Evolutionary conservation across 2,797 vertebrate genomes (phyloP).

Genomic region (Coreius guichenoti): DNA sequence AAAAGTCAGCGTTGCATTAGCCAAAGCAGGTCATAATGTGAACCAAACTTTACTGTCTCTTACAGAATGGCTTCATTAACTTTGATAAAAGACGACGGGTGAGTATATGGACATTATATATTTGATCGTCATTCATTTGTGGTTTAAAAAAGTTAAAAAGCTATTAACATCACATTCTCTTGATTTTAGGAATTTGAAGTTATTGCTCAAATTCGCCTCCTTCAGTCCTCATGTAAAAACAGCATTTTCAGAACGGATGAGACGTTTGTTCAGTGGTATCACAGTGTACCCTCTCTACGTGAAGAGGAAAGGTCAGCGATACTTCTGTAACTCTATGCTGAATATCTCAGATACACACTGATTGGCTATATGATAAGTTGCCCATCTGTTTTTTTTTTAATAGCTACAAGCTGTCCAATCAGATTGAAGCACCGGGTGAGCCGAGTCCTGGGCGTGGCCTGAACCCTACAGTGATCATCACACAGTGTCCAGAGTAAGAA

Average conservation of each 20-base stretch:
- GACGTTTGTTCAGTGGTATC: constrained; percentile 85
- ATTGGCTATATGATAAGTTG: neutral
- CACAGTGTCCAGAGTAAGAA: constrained; percentile 87
- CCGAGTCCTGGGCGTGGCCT: constrained; percentile 70
- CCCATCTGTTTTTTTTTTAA: neutral
- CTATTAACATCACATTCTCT: neutral
- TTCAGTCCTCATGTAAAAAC: constrained; percentile 89
- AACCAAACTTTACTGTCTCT: constrained; percentile 16
- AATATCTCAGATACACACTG: neutral
- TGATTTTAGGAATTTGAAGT: constrained; percentile 89
- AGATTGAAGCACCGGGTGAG: constrained; percentile 83
- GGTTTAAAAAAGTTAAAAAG: constrained; percentile 38
- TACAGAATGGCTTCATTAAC: constrained; percentile 92
- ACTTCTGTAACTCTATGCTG: neutral
- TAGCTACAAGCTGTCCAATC: constrained; percentile 88
- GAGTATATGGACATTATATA: constrained; percentile 58
- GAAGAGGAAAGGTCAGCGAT: constrained; percentile 83
- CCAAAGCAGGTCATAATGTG: neutral
- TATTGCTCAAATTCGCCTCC: constrained; percentile 87
- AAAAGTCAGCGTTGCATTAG: neutral
- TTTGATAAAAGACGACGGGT: constrained; percentile 93
- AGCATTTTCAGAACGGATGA: constrained; percentile 79
- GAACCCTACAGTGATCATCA: constrained; percentile 86
- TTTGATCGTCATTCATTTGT: neutral
- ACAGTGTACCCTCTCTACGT: constrained; percentile 78